Conservation (phyloP, 1,140 invertebrate species). For the Phortica variegata region DNA sequence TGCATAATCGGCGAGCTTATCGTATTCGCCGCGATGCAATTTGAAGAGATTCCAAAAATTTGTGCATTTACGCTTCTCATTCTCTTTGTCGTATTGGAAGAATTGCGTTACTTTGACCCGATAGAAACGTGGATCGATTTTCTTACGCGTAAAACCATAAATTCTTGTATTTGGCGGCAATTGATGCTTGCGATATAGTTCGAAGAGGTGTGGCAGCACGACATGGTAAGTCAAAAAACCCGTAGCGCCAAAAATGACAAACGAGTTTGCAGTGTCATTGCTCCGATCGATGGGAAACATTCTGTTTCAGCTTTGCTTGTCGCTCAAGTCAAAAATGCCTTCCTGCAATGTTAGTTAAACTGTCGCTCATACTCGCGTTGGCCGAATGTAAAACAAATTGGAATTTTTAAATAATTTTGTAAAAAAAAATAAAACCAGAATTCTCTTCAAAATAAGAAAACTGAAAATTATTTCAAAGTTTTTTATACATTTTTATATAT, state of each 20-base stretch:
- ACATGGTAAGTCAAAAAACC: constrained; percentile 18
- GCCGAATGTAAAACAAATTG: too few species aligned
- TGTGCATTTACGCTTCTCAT: constrained; percentile 30
- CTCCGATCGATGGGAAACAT: constrained; percentile 26
- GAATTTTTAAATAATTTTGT: too few species aligned
- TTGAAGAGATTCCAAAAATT: constrained; percentile 35
- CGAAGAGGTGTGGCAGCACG: constrained; percentile 33
- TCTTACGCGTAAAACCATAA: constrained; percentile 23
- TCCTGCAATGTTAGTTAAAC: too few species aligned
- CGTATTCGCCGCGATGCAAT: constrained; percentile 22
- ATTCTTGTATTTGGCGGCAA: constrained; percentile 30
- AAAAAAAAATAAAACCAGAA: too few species aligned
- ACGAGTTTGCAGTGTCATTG: constrained; percentile 26
- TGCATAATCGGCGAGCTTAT: constrained; percentile 19
- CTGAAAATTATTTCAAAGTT: too few species aligned
- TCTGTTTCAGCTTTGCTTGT: too few species aligned
- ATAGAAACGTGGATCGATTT: constrained; percentile 18
- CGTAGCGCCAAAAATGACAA: constrained; percentile 38
- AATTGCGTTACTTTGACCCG: too few species aligned
- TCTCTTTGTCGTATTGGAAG: constrained; percentile 16
- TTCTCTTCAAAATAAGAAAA: too few species aligned
- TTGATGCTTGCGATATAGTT: constrained; percentile 29
- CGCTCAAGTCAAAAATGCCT: too few species aligned
- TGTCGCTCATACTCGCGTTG: too few species aligned
- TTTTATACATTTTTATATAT: too few species aligned